Percentiles rank a stretch among this genome's conserved stretches.
Conservation (phyloP, 2,888 invertebrate species). For the Bembecia ichneumoniformis region DNA sequence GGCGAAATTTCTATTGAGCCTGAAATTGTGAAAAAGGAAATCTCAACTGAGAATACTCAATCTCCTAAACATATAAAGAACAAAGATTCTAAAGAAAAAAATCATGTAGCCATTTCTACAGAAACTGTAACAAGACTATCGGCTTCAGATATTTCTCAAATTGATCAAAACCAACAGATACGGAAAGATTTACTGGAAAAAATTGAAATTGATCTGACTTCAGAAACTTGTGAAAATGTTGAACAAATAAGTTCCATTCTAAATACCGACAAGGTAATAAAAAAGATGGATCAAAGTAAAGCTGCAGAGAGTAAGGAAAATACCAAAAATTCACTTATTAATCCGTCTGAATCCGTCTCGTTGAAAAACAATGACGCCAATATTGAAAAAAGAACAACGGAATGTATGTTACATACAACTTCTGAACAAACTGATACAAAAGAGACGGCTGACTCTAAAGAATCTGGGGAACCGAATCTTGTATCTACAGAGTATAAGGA, state of each 20-base stretch:
- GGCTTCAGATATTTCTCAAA: neutral
- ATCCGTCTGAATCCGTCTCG: too few species aligned
- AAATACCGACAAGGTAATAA: neutral
- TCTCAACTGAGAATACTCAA: conserved; percentile 10
- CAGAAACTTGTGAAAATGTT: neutral
- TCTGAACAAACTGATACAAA: too few species aligned
- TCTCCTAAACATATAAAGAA: conserved; percentile 28
- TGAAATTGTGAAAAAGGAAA: too few species aligned
- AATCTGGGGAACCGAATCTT: too few species aligned
- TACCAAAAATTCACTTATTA: too few species aligned
- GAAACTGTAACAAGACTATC: neutral
- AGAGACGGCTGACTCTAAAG: too few species aligned
- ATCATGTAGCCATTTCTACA: neutral
- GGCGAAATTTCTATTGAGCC: too few species aligned
- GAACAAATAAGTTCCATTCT: neutral
- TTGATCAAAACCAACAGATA: neutral
- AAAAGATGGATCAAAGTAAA: neutral
- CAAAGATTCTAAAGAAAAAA: conserved; percentile 24
- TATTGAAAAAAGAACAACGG: too few species aligned
- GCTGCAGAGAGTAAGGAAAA: neutral
- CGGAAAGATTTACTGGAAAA: neutral
- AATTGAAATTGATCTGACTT: neutral
- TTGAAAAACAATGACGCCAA: too few species aligned
- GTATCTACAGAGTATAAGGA: too few species aligned
- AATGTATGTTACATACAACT: too few species aligned